Evolutionary conservation across 2,113 vertebrate genomes (phyloP), one percentile per base, ranked within the genome.

Genomic region (Lasiurus borealis): DNA sequence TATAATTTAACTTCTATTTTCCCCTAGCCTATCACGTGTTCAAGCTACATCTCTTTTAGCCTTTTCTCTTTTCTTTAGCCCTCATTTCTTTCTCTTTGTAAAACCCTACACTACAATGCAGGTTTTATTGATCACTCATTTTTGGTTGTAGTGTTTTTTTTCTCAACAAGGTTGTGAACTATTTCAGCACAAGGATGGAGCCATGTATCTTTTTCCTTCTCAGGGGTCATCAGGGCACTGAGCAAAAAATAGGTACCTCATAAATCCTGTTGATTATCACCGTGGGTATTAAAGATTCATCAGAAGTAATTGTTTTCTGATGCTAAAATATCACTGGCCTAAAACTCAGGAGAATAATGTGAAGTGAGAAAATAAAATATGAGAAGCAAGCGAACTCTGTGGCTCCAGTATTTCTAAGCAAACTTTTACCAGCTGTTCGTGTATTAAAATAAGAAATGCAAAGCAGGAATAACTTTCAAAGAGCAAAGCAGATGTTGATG

Each of bases 401-500:
- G 46, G 81, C 21, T 85, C 50, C 8, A 68, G 29, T 5, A 88
- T 95, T 92, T 93, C 69, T 75, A 95, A 88, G 73, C 73, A 94
- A 97, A 81, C 36, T 9, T 93, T 66, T 94, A 88, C 50, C 84
- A 95, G 88, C 84, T 91, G 80, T 94, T 97, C 25, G 64, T 73
- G 36, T 73, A 80, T 88, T 92, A 86, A 95, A 97, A 87, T 94
- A 93, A 83, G 16, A 52, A 97, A 95, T 91, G 62, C 12, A 96
- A 95, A 97, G 85, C 76, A 69, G 15, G 5, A 94, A 77, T n/a
- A 85, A 87, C 50, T 75, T 92, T 95, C 54, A 68, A 95, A 54
- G 82, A 69, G 57, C 64, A 31, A 46, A 36, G 64, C 83, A 97
- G 94, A 9, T 92, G 44, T 71, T 94, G 5, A 85, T 93, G 5